Base-by-base conservation (phyloP, 53 echinoderm and acorn worm genomes). In the Holothuria leucospilota region DNA sequence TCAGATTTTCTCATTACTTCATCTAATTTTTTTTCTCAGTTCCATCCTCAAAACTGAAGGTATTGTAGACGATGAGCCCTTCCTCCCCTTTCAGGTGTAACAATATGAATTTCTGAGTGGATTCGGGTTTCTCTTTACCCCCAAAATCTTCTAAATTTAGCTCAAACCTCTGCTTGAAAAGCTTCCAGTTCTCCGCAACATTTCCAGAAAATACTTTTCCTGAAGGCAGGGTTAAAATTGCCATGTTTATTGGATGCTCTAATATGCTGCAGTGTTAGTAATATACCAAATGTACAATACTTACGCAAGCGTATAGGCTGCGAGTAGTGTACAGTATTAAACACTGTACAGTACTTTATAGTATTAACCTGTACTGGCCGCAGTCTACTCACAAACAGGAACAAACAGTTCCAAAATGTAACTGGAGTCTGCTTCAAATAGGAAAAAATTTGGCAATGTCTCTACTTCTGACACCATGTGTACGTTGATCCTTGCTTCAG, bases 121-220 rank as follows among this genome's bases (percentile, higher is more conserved):
- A 51, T 20, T 79, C 63, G 23, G 69, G 29, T 34, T 92, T 88
- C 26, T 53, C 64, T 9, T 63, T 81, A 26, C 58, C 67, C 13
- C 84, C 87, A 29, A 71, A 67, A 29, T 89, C 92, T 24, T 34
- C 65, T 24, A 87, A 80, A 77, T 89, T 75, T 28, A 90, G 59
- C 77, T 49, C 42, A 46, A 90, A 87, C 30, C 84, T 74, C 59
- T 90, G 89, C 41, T 86, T 83, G 27, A 90, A 82, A 9, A 25
- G 59, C 59, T 79, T 92, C 92, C 85, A 89, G 58, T 93, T 90
- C 24, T 93, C 90, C 39, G 90, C 81, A 24, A 84, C 83, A 67
- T 93, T 87, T 27, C 93, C 90, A 59, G 82, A 84, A 62, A 87
- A 87, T 52, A 78, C 56, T 59, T 81, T 69, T 63, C 74, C 13